Evolutionary conservation across 1,140 invertebrate genomes (phyloP).

Genomic region (Physella acuta): DNA sequence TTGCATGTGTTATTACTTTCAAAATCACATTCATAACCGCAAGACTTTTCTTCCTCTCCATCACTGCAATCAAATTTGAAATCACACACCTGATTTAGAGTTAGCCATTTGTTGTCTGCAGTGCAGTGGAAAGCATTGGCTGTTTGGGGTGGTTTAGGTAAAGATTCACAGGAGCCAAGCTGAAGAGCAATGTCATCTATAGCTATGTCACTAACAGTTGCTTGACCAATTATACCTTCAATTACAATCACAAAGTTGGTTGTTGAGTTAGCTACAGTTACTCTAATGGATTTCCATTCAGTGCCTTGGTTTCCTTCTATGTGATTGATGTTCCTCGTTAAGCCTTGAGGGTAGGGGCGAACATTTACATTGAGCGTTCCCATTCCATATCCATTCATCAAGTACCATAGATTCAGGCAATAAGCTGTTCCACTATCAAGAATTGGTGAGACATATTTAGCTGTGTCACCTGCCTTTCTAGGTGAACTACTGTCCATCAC

Average conservation of each 20-base stretch:
- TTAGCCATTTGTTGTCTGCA: slow-evolving; percentile 38
- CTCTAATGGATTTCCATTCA: slow-evolving; percentile 30
- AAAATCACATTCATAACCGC: slow-evolving; percentile 53
- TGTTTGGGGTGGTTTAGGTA: slow-evolving; percentile 14
- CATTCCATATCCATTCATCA: slow-evolving; percentile 66
- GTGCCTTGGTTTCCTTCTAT: slow-evolving; percentile 46
- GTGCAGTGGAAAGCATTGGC: slow-evolving; percentile 24
- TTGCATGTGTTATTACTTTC: slow-evolving; percentile 44
- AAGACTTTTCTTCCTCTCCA: slow-evolving; percentile 49
- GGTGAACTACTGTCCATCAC: slow-evolving; percentile 52
- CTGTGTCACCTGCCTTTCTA: slow-evolving; percentile 41
- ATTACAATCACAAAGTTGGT: slow-evolving; percentile 37
- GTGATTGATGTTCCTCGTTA: slow-evolving; percentile 53
- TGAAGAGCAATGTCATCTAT: slow-evolving; percentile 46
- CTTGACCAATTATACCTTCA: slow-evolving; percentile 40
- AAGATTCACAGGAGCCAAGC: slow-evolving; percentile 28
- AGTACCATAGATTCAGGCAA: slow-evolving; percentile 68
- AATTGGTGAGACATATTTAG: slow-evolving; percentile 39
- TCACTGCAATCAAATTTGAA: slow-evolving; percentile 49
- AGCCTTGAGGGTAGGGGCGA: slow-evolving; percentile 32
- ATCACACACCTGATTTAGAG: slow-evolving; percentile 46
- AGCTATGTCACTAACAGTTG: slow-evolving; percentile 43
- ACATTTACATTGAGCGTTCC: slow-evolving; percentile 34
- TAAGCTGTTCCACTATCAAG: slow-evolving; percentile 34
- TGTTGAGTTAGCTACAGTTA: slow-evolving; percentile 37